These are phyloP conservation scores for Colletes gigas DNA, from an alignment of 1,140 invertebrate genomes.

Conservation along the genomic window DNA sequence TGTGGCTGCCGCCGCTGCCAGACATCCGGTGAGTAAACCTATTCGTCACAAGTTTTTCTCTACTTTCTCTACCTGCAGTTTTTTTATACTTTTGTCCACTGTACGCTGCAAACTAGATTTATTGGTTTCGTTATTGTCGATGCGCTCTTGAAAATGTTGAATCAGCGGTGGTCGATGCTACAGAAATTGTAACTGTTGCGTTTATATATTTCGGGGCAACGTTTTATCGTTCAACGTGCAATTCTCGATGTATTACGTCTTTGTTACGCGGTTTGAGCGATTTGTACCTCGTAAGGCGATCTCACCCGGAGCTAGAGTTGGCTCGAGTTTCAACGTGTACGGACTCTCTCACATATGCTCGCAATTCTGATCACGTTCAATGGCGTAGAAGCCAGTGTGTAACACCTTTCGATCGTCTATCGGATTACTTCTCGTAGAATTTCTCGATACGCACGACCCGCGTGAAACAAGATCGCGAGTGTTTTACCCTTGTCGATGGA, in stretches of 20 bases:
- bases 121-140: background rate
- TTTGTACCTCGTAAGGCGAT: slow-evolving; percentile 54
- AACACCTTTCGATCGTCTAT: slow-evolving; percentile 49
- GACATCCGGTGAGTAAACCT: slow-evolving; percentile 82
- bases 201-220: background rate
- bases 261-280: slow-evolving; percentile 52
- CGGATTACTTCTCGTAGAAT: slow-evolving; percentile 49
- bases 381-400: slow-evolving; percentile 35
- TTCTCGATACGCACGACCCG: slow-evolving; percentile 33
- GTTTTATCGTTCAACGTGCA: background rate
- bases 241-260: slow-evolving; percentile 23
- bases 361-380: slow-evolving; percentile 53
- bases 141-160: background rate
- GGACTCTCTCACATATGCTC: slow-evolving; percentile 2
- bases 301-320: slow-evolving; percentile 33
- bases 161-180: background rate
- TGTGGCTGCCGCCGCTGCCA: slow-evolving; percentile 83
- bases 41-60: background rate
- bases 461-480: slow-evolving; percentile 14
- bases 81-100: too few species aligned
- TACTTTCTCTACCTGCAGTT: background rate
- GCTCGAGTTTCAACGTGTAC: slow-evolving; percentile 52
- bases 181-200: background rate
- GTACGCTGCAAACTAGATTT: too few species aligned
- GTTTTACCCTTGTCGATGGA: background rate